Percentiles rank a stretch among this genome's conserved stretches.
phyloP scores from a whole-genome alignment of 1,140 invertebrate genomes.

The Lethrus apterus region DNA sequence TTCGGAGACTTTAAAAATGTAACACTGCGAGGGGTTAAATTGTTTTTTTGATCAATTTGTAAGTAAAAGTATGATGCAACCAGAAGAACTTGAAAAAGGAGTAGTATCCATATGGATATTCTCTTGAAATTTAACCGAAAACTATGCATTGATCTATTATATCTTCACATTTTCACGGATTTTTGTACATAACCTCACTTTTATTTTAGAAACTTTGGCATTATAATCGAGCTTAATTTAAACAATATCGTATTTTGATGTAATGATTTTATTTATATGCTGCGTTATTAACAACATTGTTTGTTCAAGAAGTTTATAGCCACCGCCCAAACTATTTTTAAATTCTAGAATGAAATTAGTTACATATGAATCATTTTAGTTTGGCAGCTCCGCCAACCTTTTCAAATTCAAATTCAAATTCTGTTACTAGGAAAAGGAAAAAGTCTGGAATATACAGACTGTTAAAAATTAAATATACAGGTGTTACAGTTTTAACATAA shows the following conservation, averaged over 20 bases:
- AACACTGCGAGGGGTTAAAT: not conserved
- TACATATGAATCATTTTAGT: no score
- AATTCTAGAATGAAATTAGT: not conserved
- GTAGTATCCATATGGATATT: constrained; percentile 29
- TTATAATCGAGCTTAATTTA: not conserved
- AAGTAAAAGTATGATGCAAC: constrained; percentile 32
- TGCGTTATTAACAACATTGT: not conserved
- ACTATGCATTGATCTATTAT: constrained; percentile 26
- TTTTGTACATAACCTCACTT: no score
- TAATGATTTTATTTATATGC: not conserved
- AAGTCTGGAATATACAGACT: no score
- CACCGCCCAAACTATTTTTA: constrained; percentile 19
- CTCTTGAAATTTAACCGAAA: constrained; percentile 27
- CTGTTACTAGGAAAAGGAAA: no score
- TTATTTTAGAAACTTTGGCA: not conserved
- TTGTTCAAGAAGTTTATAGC: constrained; percentile 1
- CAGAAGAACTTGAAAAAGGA: constrained; percentile 29
- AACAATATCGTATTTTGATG: not conserved
- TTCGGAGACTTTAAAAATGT: constrained; percentile 3
- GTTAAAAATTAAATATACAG: no score
- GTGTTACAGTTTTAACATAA: no score
- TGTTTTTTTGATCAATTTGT: constrained; percentile 23
- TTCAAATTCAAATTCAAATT: no score
- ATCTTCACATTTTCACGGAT: constrained; percentile 14
- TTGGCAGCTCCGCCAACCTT: no score